Evolutionary conservation across 2,797 vertebrate species (phyloP).

Genomic region (Geranospiza caerulescens): DNA sequence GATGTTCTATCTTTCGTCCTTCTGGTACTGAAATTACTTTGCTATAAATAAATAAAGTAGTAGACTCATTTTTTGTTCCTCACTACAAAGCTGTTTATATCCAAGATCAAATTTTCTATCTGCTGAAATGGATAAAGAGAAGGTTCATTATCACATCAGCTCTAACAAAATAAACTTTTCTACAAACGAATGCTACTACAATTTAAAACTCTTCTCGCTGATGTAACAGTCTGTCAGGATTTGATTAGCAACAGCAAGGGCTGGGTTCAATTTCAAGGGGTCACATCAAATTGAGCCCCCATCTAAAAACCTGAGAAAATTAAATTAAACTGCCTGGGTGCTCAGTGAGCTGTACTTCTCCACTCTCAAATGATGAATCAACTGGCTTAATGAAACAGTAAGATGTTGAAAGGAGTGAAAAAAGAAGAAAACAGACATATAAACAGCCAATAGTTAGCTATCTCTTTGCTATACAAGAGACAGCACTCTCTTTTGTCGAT

Average conservation of each 20-base stretch:
- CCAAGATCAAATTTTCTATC: constrained; percentile 4
- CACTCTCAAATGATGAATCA: constrained; percentile 42
- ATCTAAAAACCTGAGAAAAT: constrained; percentile 59
- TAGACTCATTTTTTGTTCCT: neutral
- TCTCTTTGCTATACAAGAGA: neutral
- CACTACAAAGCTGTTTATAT: neutral
- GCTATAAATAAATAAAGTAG: neutral
- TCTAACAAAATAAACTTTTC: constrained; percentile 34
- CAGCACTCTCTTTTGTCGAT: neutral
- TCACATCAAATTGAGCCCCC: constrained; percentile 45
- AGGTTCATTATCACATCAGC: constrained; percentile 20
- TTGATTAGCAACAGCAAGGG: constrained; percentile 43
- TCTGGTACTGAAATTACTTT: neutral
- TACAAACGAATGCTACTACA: neutral
- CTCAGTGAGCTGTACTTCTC: constrained; percentile 28
- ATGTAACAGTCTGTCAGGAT: constrained; percentile 9
- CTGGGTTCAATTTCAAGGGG: constrained; percentile 46
- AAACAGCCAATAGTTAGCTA: neutral
- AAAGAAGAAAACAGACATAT: neutral
- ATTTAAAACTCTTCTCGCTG: constrained; percentile 8
- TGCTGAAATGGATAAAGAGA: constrained; percentile 23
- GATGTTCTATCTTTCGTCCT: neutral
- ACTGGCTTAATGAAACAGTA: constrained; percentile 39
- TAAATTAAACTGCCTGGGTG: constrained; percentile 53
- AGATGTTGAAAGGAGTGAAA: neutral